Conservation (phyloP, 2,113 vertebrate genomes). For the Trinectes maculatus region DNA sequence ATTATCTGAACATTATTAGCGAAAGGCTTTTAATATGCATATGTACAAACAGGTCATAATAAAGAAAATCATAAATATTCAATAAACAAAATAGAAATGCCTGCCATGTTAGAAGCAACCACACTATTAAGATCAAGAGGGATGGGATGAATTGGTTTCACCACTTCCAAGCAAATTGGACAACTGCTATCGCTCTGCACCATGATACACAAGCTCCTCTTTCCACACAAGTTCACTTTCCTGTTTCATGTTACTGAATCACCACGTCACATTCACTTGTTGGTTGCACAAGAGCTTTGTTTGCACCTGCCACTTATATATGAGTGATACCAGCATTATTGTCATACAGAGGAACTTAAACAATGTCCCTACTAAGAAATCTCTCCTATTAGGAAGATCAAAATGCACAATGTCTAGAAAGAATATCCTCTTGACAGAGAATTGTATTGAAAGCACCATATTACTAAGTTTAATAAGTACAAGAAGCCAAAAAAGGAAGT, state of each 20-base stretch:
- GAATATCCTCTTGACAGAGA: slow-evolving; percentile 56
- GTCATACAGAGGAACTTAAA: slow-evolving; percentile 59
- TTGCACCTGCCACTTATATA: neutral
- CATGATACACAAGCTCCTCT: slow-evolving; percentile 20
- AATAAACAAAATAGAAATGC: slow-evolving; percentile 61
- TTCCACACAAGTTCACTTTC: slow-evolving; percentile 17
- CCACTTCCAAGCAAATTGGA: slow-evolving; percentile 20
- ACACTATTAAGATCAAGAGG: slow-evolving; percentile 25
- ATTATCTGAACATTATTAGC: slow-evolving; percentile 72
- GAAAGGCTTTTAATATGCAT: slow-evolving; percentile 73
- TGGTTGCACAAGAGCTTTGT: slow-evolving; percentile 16
- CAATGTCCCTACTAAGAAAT: slow-evolving; percentile 59
- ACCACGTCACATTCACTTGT: slow-evolving; percentile 5
- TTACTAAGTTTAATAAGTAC: slow-evolving; percentile 46
- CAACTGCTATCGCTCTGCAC: slow-evolving; percentile 23
- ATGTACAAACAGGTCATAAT: slow-evolving; percentile 79
- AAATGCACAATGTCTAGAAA: slow-evolving; percentile 53
- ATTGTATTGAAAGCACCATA: slow-evolving; percentile 43
- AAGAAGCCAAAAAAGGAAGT: slow-evolving; percentile 60
- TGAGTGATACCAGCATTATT: slow-evolving; percentile 23
- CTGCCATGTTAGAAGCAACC: slow-evolving; percentile 43
- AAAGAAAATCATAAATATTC: slow-evolving; percentile 73
- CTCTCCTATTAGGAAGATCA: slow-evolving; percentile 64
- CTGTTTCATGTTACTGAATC: slow-evolving; percentile 21
- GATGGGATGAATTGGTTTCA: slow-evolving; percentile 26